Percentiles rank a stretch among this genome's conserved stretches.
Conservation (phyloP, 1,140 invertebrate genomes). For the Pogonus chalceus region DNA sequence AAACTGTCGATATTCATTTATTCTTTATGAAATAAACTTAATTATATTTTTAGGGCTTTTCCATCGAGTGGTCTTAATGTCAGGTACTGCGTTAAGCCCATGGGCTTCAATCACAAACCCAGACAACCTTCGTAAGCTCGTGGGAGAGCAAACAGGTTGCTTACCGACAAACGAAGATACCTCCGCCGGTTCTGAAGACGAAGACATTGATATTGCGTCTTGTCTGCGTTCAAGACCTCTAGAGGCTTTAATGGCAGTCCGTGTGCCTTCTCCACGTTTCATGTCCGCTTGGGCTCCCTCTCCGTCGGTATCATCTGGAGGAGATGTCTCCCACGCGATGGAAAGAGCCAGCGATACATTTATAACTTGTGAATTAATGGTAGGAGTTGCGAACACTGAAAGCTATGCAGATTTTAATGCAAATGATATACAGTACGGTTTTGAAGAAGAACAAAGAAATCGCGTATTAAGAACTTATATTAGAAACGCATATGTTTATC, state of each 20-base stretch:
- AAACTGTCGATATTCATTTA: no score
- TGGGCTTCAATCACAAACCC: constrained; percentile 66
- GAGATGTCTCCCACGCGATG: constrained; percentile 44
- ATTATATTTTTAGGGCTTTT: no score
- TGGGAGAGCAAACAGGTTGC: constrained; percentile 56
- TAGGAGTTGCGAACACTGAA: constrained; percentile 56
- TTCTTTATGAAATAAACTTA: no score
- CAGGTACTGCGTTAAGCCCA: constrained; percentile 70
- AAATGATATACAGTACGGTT: constrained; percentile 56
- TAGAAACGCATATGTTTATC: constrained; percentile 72
- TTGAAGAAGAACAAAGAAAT: constrained; percentile 58
- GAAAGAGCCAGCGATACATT: constrained; percentile 50
- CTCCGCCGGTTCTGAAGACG: constrained; percentile 16
- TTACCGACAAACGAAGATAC: constrained; percentile 12
- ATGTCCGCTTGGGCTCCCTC: constrained; percentile 44
- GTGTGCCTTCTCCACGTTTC: constrained; percentile 44
- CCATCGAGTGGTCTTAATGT: constrained; percentile 68
- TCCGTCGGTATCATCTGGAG: constrained; percentile 40
- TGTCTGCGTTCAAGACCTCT: constrained; percentile 40
- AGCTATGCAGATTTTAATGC: constrained; percentile 58
- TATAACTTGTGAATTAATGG: constrained; percentile 50
- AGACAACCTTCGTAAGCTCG: constrained; percentile 49
- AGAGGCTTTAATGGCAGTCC: constrained; percentile 44
- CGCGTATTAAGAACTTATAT: constrained; percentile 63
- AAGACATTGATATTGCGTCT: constrained; percentile 36